A percentile compares a stretch with the other conserved stretches of the same genome.
phyloP scores from a whole-genome alignment of 2,797 vertebrate genomes.

The Rhinophrynus dorsalis region DNA sequence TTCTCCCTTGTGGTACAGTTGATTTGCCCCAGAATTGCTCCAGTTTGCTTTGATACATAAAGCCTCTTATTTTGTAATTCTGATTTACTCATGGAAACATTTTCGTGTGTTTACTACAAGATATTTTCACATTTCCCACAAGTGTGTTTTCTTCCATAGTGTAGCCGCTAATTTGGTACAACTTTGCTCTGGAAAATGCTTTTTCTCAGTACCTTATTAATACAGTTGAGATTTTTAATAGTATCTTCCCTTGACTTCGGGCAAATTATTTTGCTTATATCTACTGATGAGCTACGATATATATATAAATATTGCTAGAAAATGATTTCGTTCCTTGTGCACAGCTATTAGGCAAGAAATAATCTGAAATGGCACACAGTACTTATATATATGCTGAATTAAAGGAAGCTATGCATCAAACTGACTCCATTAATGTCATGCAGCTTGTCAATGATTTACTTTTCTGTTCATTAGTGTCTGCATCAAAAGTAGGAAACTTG shows the following conservation, averaged over 20 bases:
- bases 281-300: background rate
- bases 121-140: background rate
- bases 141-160: background rate
- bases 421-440: conserved; percentile 12
- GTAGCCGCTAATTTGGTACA: background rate
- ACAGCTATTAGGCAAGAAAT: background rate
- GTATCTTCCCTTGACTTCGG: background rate
- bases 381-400: conserved; percentile 14
- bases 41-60: too few species aligned
- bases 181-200: background rate
- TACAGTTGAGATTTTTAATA: background rate
- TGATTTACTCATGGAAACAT: too few species aligned
- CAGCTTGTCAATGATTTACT: conserved; percentile 5
- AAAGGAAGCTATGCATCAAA: conserved; percentile 18
- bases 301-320: conserved; percentile 10
- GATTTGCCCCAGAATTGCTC: too few species aligned
- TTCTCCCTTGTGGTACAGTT: too few species aligned
- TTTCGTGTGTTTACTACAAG: too few species aligned
- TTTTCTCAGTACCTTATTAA: background rate
- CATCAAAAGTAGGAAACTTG: background rate
- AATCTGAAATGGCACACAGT: background rate
- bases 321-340: background rate
- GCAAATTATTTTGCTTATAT: conserved; percentile 16
- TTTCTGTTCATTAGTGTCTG: background rate
- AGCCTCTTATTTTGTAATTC: too few species aligned